phyloP scores from a whole-genome alignment of 2,888 invertebrate genomes.

The Heliconius cydno region DNA sequence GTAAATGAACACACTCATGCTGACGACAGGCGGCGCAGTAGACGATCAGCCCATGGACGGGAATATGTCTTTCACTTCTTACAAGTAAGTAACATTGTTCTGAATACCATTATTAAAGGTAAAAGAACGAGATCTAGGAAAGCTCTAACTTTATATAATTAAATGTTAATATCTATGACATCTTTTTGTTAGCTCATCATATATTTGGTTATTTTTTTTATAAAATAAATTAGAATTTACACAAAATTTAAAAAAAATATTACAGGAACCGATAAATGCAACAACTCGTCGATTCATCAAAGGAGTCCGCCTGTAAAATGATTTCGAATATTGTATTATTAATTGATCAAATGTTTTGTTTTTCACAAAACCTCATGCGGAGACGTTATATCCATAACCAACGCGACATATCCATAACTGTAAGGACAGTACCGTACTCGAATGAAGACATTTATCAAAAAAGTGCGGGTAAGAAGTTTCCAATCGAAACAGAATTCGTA shows the following conservation, averaged over 20 bases:
- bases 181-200: too few relatives aligned
- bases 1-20: slow-evolving; percentile 81
- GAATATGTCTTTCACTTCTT: slow-evolving; percentile 79
- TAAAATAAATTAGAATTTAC: background rate
- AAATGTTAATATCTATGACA: too few relatives aligned
- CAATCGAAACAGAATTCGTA: slow-evolving; percentile 77
- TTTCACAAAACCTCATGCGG: slow-evolving; percentile 45
- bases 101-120: background rate
- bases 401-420: slow-evolving; percentile 31
- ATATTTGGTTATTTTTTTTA: background rate
- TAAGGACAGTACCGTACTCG: slow-evolving; percentile 56
- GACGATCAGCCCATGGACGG: slow-evolving; percentile 77
- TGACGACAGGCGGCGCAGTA: slow-evolving; percentile 72
- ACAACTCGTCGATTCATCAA: slow-evolving; percentile 15
- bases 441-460: slow-evolving; percentile 82
- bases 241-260: background rate
- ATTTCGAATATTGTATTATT: slow-evolving; percentile 46
- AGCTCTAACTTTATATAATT: too few relatives aligned
- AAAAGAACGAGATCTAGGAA: too few relatives aligned
- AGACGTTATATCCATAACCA: slow-evolving; percentile 47
- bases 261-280: background rate
- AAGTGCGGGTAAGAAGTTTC: slow-evolving; percentile 62
- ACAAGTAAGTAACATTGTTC: slow-evolving; percentile 67
- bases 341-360: slow-evolving; percentile 47
- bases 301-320: slow-evolving; percentile 25